phyloP scores from a whole-genome alignment of 2,888 invertebrate genomes.

The Tiliacea aurago region DNA sequence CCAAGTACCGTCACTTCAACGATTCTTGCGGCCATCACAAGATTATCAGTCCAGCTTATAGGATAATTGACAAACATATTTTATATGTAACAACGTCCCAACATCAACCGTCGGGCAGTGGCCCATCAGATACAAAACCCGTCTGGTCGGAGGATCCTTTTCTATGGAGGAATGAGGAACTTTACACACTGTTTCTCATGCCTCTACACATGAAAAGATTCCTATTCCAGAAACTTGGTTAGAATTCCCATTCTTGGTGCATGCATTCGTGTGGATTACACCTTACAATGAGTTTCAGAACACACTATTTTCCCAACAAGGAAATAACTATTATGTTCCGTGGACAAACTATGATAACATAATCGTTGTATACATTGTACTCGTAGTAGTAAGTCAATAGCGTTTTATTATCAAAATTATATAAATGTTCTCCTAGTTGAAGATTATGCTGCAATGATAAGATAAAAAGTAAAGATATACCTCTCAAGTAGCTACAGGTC shows the following conservation, averaged over 20 bases:
- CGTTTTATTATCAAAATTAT: conserved; percentile 38
- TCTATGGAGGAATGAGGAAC: not conserved
- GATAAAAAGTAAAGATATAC: conserved; percentile 14
- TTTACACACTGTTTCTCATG: not conserved
- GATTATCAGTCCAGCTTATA: no score
- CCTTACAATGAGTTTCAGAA: conserved; percentile 40
- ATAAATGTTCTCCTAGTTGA: conserved; percentile 29
- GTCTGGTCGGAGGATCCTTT: not conserved
- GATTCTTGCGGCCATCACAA: no score
- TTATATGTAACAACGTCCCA: no score
- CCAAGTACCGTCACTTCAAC: no score
- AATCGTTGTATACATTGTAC: conserved; percentile 44
- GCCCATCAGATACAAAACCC: not conserved
- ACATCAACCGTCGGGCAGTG: not conserved
- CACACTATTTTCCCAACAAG: conserved; percentile 6
- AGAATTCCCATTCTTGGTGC: not conserved
- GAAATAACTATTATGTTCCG: conserved; percentile 14
- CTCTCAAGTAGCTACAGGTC: no score
- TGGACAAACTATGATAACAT: conserved; percentile 32
- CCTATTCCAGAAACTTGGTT: not conserved
- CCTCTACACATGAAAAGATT: not conserved
- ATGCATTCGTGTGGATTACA: not conserved
- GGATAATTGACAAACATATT: not conserved
- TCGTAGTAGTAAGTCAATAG: conserved; percentile 36
- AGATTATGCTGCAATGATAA: conserved; percentile 3